Conservation (phyloP, 2,113 vertebrate species). For the Engystomops pustulosus region DNA sequence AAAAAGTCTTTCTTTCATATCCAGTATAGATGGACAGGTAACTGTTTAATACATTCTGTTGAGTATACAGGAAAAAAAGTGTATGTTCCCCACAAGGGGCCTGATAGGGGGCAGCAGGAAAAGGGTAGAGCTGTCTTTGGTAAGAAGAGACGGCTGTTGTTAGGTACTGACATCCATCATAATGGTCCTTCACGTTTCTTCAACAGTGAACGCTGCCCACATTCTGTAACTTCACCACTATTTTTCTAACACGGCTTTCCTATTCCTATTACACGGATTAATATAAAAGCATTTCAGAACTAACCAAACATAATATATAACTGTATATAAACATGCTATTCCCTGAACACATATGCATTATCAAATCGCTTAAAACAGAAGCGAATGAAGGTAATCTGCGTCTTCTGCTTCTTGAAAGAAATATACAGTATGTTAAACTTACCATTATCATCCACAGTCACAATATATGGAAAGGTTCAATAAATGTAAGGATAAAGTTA, state of each 20-base stretch:
- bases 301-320: background rate
- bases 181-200: background rate
- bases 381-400: no score
- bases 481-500: no score
- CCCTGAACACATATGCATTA: background rate
- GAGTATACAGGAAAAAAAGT: no score
- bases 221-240: background rate
- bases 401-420: no score
- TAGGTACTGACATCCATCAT: background rate
- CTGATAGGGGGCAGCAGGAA: background rate
- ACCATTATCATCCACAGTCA: no score
- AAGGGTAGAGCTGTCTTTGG: background rate
- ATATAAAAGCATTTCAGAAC: background rate
- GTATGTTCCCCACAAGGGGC: background rate
- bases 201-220: background rate
- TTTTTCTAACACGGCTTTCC: background rate
- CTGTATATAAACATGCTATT: background rate
- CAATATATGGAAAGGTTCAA: no score
- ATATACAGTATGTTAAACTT: no score
- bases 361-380: no score
- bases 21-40: no score
- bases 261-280: no score
- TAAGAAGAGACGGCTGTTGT: background rate
- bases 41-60: no score
- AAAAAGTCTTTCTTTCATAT: no score